Evolutionary conservation across 2,797 vertebrate genomes (phyloP).

Genomic region (Podarcis lilfordi): DNA sequence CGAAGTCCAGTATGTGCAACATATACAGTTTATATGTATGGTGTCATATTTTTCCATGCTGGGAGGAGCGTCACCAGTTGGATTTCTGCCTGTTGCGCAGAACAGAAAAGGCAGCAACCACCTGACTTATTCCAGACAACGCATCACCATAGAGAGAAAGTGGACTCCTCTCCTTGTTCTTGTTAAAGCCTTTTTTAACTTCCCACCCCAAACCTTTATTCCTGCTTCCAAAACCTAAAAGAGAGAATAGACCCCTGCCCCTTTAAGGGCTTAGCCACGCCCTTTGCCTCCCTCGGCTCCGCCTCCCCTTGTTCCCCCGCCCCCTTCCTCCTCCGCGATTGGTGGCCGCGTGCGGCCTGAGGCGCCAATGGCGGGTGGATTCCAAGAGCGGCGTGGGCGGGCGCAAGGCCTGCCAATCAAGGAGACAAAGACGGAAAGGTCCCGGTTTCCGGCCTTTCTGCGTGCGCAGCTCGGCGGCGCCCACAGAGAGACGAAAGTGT

Average conservation of each 20-base stretch:
- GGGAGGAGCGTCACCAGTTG: background rate
- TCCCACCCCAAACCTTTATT: background rate
- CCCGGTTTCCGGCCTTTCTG: background rate
- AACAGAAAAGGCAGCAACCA: background rate
- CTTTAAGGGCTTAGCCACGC: background rate
- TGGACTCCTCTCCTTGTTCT: background rate
- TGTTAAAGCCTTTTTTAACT: too few species aligned
- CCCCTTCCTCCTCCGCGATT: background rate
- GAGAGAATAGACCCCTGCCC: background rate
- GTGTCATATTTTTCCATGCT: too few species aligned
- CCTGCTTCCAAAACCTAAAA: background rate
- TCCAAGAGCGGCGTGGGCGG: background rate
- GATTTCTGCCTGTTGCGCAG: background rate
- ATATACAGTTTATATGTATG: too few species aligned
- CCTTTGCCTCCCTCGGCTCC: background rate
- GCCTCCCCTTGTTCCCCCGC: background rate
- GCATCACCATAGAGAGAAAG: background rate
- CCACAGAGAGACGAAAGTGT: background rate
- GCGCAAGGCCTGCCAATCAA: too few species aligned
- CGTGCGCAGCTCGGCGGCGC: too few species aligned
- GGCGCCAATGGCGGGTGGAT: background rate
- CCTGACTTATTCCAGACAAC: background rate
- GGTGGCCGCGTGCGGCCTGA: fast-evolving
- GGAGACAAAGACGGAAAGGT: background rate
- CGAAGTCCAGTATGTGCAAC: too few species aligned